These are phyloP conservation scores for Drosophila nigrodunni DNA, from an alignment of 1,140 invertebrate species.

Conservation along the genomic window DNA sequence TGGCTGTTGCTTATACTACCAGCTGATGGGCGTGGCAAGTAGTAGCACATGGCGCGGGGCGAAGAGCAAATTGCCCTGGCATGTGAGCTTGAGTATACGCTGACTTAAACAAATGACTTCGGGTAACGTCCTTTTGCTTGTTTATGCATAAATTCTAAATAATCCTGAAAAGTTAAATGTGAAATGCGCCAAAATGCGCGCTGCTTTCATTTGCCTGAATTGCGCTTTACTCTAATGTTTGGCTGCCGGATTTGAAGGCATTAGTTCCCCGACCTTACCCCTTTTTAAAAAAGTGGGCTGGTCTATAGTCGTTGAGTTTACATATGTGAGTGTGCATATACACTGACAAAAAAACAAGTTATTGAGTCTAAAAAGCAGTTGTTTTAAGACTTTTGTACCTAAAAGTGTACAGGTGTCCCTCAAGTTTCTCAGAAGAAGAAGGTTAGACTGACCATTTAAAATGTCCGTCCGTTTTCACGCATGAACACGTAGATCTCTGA, in stretches of 20 bases:
- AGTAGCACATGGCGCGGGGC: not conserved
- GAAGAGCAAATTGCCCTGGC: constrained; percentile 6
- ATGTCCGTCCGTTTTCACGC: no score
- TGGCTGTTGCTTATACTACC: constrained; percentile 4
- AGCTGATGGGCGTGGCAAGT: constrained; percentile 28
- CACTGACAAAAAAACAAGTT: no score
- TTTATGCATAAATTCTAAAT: constrained; percentile 60
- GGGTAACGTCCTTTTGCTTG: constrained; percentile 71
- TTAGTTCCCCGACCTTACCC: constrained; percentile 17
- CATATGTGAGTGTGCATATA: not conserved
- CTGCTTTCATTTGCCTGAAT: constrained; percentile 34
- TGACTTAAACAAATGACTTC: constrained; percentile 81
- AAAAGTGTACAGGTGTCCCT: no score
- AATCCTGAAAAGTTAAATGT: constrained; percentile 80
- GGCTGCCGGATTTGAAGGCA: constrained; percentile 53
- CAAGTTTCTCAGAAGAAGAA: no score
- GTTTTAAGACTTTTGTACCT: no score
- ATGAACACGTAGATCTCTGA: no score
- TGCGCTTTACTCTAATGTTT: constrained; percentile 63
- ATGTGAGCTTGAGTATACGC: constrained; percentile 37
- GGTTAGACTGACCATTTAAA: no score
- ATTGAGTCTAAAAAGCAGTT: no score
- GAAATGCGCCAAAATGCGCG: constrained; percentile 59
- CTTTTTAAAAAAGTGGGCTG: constrained; percentile 29
- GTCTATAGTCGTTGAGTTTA: constrained; percentile 14